phyloP scores from a whole-genome alignment of 2,888 invertebrate genomes.

The Dryomyza anilis region DNA sequence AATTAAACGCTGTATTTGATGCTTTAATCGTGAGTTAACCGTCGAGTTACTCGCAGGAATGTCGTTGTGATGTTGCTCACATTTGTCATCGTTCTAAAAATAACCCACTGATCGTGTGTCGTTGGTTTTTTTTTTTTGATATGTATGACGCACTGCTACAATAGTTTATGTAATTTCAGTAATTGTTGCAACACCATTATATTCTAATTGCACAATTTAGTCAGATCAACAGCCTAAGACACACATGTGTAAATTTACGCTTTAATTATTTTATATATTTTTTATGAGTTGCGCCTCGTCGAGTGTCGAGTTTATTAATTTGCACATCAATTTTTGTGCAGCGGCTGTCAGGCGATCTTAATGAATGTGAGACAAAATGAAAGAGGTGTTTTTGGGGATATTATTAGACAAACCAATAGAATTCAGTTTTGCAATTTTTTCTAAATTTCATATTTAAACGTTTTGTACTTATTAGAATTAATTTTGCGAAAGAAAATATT shows the following conservation, averaged over 20 bases:
- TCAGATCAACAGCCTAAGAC: background rate
- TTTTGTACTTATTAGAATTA: no score
- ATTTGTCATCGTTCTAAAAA: constrained; percentile 17
- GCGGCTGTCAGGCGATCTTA: background rate
- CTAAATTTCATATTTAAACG: no score
- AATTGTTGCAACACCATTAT: constrained; percentile 5
- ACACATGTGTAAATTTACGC: background rate
- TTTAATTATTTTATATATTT: constrained; percentile 1
- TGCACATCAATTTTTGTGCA: no score
- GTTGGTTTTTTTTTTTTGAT: background rate
- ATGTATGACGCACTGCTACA: background rate
- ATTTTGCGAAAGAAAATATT: no score
- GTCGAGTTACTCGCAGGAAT: background rate
- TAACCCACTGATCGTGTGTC: background rate
- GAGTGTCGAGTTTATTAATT: no score
- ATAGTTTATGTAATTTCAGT: constrained; percentile 9
- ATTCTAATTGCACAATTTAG: background rate
- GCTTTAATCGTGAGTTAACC: constrained; percentile 32
- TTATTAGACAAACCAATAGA: no score
- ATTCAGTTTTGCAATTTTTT: no score
- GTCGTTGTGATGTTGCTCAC: no score
- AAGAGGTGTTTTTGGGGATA: no score
- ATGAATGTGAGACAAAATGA: background rate
- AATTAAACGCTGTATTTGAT: constrained; percentile 50
- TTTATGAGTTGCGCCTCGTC: background rate